These are phyloP conservation scores for Trematomus loennbergii DNA, from an alignment of 2,113 vertebrate species.

Conservation along the genomic window DNA sequence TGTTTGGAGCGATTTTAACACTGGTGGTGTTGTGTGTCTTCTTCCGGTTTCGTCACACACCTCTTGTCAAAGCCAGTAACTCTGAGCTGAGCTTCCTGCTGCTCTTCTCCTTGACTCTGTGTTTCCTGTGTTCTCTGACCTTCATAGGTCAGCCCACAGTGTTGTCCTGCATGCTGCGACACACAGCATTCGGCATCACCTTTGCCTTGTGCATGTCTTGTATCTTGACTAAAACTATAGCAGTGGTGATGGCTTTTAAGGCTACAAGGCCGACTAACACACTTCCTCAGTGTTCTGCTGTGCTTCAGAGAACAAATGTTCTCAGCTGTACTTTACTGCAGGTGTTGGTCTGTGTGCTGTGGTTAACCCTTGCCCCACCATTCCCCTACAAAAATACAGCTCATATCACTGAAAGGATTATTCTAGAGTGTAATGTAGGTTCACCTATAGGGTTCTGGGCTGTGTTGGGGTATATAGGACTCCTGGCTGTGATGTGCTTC, in stretches of 20 bases:
- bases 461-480: constrained; percentile 80
- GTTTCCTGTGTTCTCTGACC: constrained; percentile 82
- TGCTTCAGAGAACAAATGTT: constrained; percentile 79
- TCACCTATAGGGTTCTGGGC: constrained; percentile 82
- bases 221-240: constrained; percentile 84
- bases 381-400: constrained; percentile 77
- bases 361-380: constrained; percentile 80
- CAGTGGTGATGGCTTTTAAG: constrained; percentile 83
- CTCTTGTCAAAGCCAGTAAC: constrained; percentile 84
- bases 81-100: constrained; percentile 82
- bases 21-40: constrained; percentile 73
- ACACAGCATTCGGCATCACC: constrained; percentile 81
- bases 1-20: constrained; percentile 74
- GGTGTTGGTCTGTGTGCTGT: constrained; percentile 78
- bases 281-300: constrained; percentile 76
- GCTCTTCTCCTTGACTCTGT: constrained; percentile 78
- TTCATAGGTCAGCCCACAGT: constrained; percentile 81
- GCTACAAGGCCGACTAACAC: constrained; percentile 71
- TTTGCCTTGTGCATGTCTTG: constrained; percentile 85
- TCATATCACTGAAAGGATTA: constrained; percentile 75
- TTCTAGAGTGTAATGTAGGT: constrained; percentile 82
- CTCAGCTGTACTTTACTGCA: constrained; percentile 79
- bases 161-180: constrained; percentile 83
- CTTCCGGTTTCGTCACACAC: constrained; percentile 75
- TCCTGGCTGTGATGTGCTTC: constrained; percentile 78